phyloP scores from a whole-genome alignment of 2,888 invertebrate species.

The Emesis russula region DNA sequence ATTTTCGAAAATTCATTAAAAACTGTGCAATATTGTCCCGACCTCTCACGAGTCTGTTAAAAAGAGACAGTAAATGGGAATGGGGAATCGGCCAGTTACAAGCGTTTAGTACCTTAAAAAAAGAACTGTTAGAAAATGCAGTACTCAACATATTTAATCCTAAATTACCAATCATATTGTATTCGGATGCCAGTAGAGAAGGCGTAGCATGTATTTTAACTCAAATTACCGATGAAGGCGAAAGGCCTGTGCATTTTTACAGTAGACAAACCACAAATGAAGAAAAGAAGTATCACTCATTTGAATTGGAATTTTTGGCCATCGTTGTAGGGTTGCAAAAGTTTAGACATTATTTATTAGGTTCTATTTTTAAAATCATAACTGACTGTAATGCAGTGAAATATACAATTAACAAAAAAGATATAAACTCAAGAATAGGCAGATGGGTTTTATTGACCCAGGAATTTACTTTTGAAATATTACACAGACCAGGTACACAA shows the following conservation, averaged over 20 bases:
- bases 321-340: constrained; percentile 34
- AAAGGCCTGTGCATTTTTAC: constrained; percentile 29
- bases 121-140: not conserved
- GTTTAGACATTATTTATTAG: constrained; percentile 50
- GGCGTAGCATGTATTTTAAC: constrained; percentile 23
- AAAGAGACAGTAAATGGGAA: not conserved
- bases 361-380: constrained; percentile 47
- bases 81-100: not conserved
- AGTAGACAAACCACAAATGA: constrained; percentile 32
- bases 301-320: constrained; percentile 16
- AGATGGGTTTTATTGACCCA: constrained; percentile 89
- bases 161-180: constrained; percentile 14
- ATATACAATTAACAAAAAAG: constrained; percentile 66
- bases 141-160: constrained; percentile 20
- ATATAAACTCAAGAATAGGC: constrained; percentile 87
- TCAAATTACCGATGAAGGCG: constrained; percentile 14
- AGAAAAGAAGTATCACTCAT: constrained; percentile 49
- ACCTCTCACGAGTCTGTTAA: constrained; percentile 42
- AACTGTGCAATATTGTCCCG: constrained; percentile 13
- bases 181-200: constrained; percentile 22
- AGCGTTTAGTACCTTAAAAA: not conserved
- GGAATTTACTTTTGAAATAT: constrained; percentile 88
- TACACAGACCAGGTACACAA: constrained; percentile 45
- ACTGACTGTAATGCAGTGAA: constrained; percentile 62
- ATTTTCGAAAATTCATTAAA: constrained; percentile 49